phyloP scores from a whole-genome alignment of 2,888 invertebrate genomes.

The Melanotus villosus region DNA sequence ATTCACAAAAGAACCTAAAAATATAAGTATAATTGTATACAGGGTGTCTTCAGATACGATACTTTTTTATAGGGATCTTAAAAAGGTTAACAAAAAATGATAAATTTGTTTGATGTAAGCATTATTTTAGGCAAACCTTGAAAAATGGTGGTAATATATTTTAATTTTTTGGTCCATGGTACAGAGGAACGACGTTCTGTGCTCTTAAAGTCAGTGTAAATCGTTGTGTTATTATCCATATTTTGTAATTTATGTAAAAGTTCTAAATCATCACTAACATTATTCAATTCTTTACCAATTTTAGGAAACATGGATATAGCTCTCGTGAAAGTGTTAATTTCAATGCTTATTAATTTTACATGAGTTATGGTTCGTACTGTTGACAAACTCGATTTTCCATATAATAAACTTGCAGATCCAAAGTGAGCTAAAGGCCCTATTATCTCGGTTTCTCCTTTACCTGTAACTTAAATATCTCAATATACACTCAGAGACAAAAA shows the following conservation, averaged over 20 bases:
- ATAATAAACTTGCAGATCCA: slow-evolving; percentile 68
- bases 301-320: slow-evolving; percentile 70
- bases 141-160: too few relatives aligned
- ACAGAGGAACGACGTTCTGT: too few relatives aligned
- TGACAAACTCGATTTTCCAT: slow-evolving; percentile 69
- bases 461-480: too few relatives aligned
- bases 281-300: slow-evolving; percentile 67
- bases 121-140: too few relatives aligned
- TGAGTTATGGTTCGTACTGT: slow-evolving; percentile 71
- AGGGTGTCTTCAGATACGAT: too few relatives aligned
- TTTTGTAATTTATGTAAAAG: background rate
- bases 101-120: too few relatives aligned
- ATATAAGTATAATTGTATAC: background rate
- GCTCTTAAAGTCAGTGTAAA: too few relatives aligned
- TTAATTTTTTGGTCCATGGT: too few relatives aligned
- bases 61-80: too few relatives aligned
- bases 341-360: slow-evolving; percentile 65
- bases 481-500: too few relatives aligned
- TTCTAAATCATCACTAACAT: background rate
- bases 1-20: slow-evolving; percentile 54
- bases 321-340: slow-evolving; percentile 55
- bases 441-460: background rate
- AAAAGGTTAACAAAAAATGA: too few relatives aligned
- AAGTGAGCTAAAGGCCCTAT: slow-evolving; percentile 70
- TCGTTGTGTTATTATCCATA: background rate